These are phyloP conservation scores for Exephanes ischioxanthus DNA, from an alignment of 2,888 invertebrate species.

Conservation along the genomic window DNA sequence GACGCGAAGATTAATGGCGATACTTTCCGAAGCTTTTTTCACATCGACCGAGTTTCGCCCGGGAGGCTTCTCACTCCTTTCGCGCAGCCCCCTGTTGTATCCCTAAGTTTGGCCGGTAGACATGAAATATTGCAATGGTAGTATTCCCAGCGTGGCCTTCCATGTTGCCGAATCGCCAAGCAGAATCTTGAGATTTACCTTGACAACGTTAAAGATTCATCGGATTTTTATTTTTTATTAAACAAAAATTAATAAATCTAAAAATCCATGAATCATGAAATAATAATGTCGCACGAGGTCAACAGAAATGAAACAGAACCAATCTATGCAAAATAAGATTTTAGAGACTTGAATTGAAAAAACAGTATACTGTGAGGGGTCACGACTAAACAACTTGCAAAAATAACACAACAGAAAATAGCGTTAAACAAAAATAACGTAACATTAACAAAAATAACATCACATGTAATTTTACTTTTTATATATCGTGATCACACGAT, in stretches of 20 bases:
- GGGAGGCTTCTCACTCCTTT: conserved; percentile 13
- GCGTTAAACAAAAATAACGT: no score
- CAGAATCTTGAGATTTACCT: background rate
- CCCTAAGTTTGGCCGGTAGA: conserved; percentile 47
- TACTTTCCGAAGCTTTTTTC: conserved; percentile 34
- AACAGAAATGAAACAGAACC: no score
- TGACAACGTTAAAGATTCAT: conserved; percentile 21
- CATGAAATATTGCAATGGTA: conserved; percentile 38
- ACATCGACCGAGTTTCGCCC: background rate
- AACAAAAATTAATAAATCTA: background rate
- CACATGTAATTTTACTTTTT: no score
- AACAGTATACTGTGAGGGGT: no score
- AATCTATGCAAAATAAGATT: no score
- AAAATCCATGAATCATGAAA: background rate
- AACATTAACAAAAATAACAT: no score
- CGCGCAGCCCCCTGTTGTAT: conserved; percentile 25
- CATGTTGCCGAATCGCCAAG: background rate
- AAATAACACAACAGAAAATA: no score
- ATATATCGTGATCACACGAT: no score
- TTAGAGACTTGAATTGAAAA: no score
- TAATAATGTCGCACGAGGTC: no score
- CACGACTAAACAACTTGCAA: no score
- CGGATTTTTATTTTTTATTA: background rate
- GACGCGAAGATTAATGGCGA: conserved; percentile 68
- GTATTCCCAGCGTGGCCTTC: conserved; percentile 4